Evolutionary conservation across 2,888 invertebrate species (phyloP), one percentile per base, ranked within the genome.

Genomic region (Scotopteryx bipunctaria): DNA sequence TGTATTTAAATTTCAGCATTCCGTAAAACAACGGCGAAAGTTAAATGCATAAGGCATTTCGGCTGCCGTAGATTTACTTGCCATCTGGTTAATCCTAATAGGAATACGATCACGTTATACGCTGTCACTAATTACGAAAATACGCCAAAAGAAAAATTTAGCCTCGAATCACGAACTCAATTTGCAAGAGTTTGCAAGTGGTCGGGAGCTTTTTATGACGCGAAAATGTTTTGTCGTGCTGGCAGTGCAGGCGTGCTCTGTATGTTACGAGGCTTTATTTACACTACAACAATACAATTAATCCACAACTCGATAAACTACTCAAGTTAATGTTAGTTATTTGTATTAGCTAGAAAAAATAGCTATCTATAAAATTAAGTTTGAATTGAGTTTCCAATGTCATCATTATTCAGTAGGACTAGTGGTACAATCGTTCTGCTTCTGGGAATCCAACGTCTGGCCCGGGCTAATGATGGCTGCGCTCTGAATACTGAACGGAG

Each of bases 1-100:
- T 81, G 86, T 90, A 90, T 90, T 90, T 88, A 90, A 90, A 90
- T 90, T 90, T 86, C 76, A 83, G 81, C 83, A 85, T 87, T 87
- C 83, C 76, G 78, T 89, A 82, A 85, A 88, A 89, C 83, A 86
- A 86, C 81, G 81, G 75, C 76, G 78, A 80, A 86, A 85, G 86
- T 87, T 84, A 83, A 83, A 81, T 76, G 80, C 83, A 81, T 81
- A 78, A 78, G 79, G 78, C 77, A 78, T 80, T 81, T 81, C 69
- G 76, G 73, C 63, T 69, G 59, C 66, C 67, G 70, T 72, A 66
- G 71, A 78, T 76, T 74, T 71, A 69, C 63, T 69, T 57, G 61
- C 66, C 67, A 68, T 70, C 70, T 62, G 65, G 59, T 57, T 60
- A 51, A 60, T 60, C 55, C 23, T 44, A 42, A 51, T 55, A 50